Conservation (phyloP, 1,140 invertebrate genomes). For the Papilio machaon region DNA sequence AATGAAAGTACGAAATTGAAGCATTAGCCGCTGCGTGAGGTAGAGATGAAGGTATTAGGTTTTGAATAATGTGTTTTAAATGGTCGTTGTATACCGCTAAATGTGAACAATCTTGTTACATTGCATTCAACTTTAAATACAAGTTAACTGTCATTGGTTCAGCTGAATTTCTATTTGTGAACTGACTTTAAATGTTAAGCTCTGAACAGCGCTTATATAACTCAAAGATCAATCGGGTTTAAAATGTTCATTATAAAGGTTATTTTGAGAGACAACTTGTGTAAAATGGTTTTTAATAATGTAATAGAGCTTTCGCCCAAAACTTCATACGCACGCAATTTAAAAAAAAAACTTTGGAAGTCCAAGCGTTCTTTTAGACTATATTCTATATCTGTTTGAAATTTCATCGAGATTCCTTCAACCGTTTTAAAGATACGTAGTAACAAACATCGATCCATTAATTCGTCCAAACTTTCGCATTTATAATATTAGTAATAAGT, state of each 20-base stretch:
- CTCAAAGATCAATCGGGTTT: not conserved
- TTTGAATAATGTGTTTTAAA: slow-evolving; percentile 26
- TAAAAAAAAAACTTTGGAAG: no score
- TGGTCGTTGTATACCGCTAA: not conserved
- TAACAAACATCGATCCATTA: no score
- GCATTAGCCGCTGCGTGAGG: not conserved
- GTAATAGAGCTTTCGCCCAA: not conserved
- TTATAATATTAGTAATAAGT: no score
- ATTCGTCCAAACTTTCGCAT: no score
- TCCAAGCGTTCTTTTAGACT: no score
- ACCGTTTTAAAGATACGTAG: no score
- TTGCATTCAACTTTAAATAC: not conserved
- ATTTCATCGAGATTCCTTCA: no score
- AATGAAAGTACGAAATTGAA: slow-evolving; percentile 35
- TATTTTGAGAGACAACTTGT: not conserved
- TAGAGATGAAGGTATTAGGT: slow-evolving; percentile 14
- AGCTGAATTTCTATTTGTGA: not conserved
- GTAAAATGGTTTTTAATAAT: not conserved
- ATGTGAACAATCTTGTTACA: not conserved
- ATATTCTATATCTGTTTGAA: no score
- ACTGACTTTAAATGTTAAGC: not conserved
- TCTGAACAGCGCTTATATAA: not conserved
- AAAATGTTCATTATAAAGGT: not conserved
- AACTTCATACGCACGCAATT: no score
- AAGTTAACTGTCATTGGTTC: no score